Conservation (phyloP, 2,797 vertebrate genomes). For the Enoplosus armatus region DNA sequence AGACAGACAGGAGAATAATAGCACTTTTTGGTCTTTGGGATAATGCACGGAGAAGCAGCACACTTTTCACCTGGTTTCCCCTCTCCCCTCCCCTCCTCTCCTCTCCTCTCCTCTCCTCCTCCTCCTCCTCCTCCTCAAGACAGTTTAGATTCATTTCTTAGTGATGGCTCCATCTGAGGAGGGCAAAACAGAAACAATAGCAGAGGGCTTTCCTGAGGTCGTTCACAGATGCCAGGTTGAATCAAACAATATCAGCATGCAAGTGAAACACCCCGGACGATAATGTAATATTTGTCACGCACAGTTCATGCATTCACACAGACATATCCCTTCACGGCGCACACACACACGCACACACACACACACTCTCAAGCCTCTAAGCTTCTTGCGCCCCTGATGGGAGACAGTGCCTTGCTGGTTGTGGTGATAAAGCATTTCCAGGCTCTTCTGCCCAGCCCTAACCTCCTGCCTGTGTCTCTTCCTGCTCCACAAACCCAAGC, state of each 20-base stretch:
- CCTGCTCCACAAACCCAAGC: constrained; percentile 76
- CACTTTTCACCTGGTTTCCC: constrained; percentile 28
- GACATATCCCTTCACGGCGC: constrained; percentile 36
- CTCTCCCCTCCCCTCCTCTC: constrained; percentile 2
- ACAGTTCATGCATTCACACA: constrained; percentile 57
- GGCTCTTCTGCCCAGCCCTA: constrained; percentile 70
- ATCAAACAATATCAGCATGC: constrained; percentile 73
- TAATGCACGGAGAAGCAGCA: constrained; percentile 39
- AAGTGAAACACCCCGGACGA: constrained; percentile 66
- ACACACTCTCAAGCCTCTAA: constrained; percentile 63
- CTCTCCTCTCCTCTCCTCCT: not conserved
- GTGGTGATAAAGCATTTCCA: constrained; percentile 80
- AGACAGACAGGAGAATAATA: constrained; percentile 30
- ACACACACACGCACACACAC: constrained; percentile 28
- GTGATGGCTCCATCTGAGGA: constrained; percentile 61
- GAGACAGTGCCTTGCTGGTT: constrained; percentile 73
- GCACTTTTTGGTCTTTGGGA: constrained; percentile 35
- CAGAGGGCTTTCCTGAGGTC: constrained; percentile 61
- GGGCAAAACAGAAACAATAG: constrained; percentile 53
- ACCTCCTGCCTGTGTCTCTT: constrained; percentile 78
- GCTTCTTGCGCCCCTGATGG: constrained; percentile 71
- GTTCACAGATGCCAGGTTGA: constrained; percentile 70
- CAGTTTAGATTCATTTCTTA: constrained; percentile 57
- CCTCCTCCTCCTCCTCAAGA: constrained; percentile 1
- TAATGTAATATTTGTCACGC: constrained; percentile 71